Evolutionary conservation across 2,113 vertebrate species (phyloP).

Genomic region (Phrynosoma blainvillii): DNA sequence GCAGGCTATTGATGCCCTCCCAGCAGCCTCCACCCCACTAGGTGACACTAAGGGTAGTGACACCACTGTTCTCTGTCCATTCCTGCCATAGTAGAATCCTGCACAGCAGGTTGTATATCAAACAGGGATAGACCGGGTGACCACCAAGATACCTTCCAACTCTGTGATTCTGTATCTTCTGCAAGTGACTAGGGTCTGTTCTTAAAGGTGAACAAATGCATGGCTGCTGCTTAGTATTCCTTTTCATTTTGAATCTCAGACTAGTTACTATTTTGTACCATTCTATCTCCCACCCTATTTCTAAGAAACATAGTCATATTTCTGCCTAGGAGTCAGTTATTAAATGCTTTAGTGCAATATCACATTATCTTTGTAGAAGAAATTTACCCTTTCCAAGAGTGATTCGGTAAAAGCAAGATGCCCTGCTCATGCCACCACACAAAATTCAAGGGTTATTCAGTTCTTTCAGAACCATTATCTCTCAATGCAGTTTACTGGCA

Average conservation of each 20-base stretch:
- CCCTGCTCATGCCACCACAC: not conserved
- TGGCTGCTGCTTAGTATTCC: not conserved
- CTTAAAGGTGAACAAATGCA: not conserved
- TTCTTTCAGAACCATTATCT: not conserved
- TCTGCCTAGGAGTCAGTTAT: not conserved
- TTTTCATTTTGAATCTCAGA: not conserved
- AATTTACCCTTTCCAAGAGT: slow-evolving; percentile 13
- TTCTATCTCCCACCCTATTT: too few species aligned
- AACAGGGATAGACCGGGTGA: not conserved
- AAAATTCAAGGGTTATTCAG: not conserved
- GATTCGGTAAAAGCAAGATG: not conserved
- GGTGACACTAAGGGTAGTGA: too few species aligned
- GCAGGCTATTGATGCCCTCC: too few species aligned
- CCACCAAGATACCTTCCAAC: not conserved
- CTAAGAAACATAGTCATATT: not conserved
- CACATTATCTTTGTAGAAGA: not conserved
- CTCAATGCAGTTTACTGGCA: not conserved
- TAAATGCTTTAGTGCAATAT: not conserved
- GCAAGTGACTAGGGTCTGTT: not conserved
- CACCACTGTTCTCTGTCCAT: too few species aligned
- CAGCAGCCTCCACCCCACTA: too few species aligned
- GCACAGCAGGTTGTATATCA: not conserved
- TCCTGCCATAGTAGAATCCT: not conserved
- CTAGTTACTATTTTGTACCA: not conserved
- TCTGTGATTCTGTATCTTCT: not conserved